Evolutionary conservation across 1,140 invertebrate species (phyloP).

Genomic region (Cylas formicarius): DNA sequence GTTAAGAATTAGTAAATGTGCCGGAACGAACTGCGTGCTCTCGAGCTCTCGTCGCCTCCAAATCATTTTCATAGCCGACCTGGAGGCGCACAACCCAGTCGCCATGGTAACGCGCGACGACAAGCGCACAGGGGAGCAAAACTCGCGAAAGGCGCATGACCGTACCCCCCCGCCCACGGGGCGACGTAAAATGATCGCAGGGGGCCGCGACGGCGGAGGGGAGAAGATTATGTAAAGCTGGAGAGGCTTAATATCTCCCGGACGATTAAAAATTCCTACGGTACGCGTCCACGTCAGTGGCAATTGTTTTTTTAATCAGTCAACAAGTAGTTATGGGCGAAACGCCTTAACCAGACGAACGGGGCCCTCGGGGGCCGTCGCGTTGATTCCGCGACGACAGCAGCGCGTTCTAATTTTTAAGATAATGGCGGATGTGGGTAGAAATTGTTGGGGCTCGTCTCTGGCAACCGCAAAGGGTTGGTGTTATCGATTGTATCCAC

Average conservation of each 20-base stretch:
- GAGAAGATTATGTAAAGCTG: slow-evolving; percentile 23
- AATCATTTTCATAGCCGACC: slow-evolving; percentile 21
- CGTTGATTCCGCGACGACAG: too few species aligned
- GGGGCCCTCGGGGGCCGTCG: too few species aligned
- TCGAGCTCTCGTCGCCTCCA: too few species aligned
- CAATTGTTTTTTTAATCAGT: slow-evolving; percentile 26
- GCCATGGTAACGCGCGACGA: slow-evolving; percentile 7
- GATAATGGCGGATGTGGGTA: too few species aligned
- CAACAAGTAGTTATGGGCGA: slow-evolving; percentile 20
- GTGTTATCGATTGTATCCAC: too few species aligned
- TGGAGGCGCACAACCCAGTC: slow-evolving; percentile 13
- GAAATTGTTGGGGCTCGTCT: too few species aligned
- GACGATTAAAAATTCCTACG: slow-evolving; percentile 25
- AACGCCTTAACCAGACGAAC: too few species aligned
- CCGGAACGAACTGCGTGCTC: too few species aligned
- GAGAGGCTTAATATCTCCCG: slow-evolving; percentile 18
- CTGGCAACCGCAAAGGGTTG: too few species aligned
- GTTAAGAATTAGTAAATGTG: too few species aligned
- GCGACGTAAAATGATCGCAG: background rate
- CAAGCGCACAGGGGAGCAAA: background rate
- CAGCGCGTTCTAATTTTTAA: too few species aligned
- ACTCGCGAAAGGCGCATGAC: slow-evolving; percentile 17
- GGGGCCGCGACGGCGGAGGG: background rate
- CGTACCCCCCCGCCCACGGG: slow-evolving; percentile 4
- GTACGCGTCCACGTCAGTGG: slow-evolving; percentile 15